Conservation (phyloP, 2,797 vertebrate species). For the Neoniphon sammara region DNA sequence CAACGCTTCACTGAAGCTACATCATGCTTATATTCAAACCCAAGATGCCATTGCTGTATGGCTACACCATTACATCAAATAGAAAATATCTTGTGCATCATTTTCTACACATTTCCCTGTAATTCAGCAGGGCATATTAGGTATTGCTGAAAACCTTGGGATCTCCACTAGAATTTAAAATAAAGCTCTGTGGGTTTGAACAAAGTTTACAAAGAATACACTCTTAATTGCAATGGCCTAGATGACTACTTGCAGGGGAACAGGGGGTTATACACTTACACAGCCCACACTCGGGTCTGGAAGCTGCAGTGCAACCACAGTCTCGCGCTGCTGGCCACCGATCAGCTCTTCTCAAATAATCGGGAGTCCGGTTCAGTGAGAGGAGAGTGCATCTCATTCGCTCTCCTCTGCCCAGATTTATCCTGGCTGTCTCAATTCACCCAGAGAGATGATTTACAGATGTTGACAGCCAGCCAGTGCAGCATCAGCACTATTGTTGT, state of each 20-base stretch:
- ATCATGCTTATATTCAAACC: too few relatives aligned
- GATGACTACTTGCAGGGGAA: constrained; percentile 14
- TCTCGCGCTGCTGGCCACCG: background rate
- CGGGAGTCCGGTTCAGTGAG: constrained; percentile 55
- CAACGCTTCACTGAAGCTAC: too few relatives aligned
- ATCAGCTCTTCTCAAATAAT: constrained; percentile 19
- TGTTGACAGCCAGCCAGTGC: constrained; percentile 57
- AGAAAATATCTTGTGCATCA: too few relatives aligned
- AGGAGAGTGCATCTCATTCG: constrained; percentile 57
- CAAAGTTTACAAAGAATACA: background rate
- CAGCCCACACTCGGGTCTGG: constrained; percentile 48
- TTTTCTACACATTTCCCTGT: too few relatives aligned
- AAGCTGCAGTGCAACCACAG: constrained; percentile 58
- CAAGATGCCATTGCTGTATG: too few relatives aligned
- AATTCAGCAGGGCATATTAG: too few relatives aligned
- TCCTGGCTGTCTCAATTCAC: constrained; percentile 60
- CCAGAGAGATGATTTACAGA: constrained; percentile 65
- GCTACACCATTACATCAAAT: too few relatives aligned
- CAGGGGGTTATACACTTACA: constrained; percentile 30
- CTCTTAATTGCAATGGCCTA: constrained; percentile 18
- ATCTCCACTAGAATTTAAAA: too few relatives aligned
- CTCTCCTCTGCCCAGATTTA: constrained; percentile 57
- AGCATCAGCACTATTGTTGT: constrained; percentile 29
- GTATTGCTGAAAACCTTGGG: too few relatives aligned
- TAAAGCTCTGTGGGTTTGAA: too few relatives aligned